Evolutionary conservation across 2,888 invertebrate genomes (phyloP).

Genomic region (Tubiluchus corallicola): DNA sequence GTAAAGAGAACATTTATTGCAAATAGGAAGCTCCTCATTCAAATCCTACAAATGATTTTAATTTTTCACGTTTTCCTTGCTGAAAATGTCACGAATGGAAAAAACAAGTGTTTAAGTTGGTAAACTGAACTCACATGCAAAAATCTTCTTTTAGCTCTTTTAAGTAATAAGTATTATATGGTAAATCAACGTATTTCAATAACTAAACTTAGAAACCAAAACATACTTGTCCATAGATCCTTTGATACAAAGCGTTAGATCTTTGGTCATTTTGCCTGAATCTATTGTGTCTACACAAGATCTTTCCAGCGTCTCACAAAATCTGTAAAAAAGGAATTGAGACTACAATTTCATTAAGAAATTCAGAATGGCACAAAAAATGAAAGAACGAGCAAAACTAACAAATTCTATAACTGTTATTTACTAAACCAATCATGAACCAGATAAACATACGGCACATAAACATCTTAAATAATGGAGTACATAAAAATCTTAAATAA

Average conservation of each 20-base stretch:
- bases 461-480: not conserved
- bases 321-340: conserved; percentile 31
- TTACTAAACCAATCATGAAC: not conserved
- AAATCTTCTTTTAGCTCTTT: too few species aligned
- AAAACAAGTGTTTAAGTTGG: too few species aligned
- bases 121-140: too few species aligned
- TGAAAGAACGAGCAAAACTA: not conserved
- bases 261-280: conserved; percentile 68
- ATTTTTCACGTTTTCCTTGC: too few species aligned
- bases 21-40: too few species aligned
- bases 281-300: conserved; percentile 67
- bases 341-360: conserved; percentile 4
- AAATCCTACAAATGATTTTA: too few species aligned
- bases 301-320: conserved; percentile 49
- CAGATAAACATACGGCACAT: not conserved
- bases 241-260: conserved; percentile 66
- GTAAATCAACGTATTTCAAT: too few species aligned
- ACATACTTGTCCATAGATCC: conserved; percentile 31
- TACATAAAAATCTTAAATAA: too few species aligned
- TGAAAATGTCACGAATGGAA: too few species aligned
- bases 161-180: too few species aligned
- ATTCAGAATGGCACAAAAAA: not conserved
- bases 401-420: not conserved
- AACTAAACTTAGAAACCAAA: too few species aligned
- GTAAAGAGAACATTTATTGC: too few species aligned